phyloP scores from a whole-genome alignment of 2,113 vertebrate species.

The Pseudorhombus dupliciocellatus region DNA sequence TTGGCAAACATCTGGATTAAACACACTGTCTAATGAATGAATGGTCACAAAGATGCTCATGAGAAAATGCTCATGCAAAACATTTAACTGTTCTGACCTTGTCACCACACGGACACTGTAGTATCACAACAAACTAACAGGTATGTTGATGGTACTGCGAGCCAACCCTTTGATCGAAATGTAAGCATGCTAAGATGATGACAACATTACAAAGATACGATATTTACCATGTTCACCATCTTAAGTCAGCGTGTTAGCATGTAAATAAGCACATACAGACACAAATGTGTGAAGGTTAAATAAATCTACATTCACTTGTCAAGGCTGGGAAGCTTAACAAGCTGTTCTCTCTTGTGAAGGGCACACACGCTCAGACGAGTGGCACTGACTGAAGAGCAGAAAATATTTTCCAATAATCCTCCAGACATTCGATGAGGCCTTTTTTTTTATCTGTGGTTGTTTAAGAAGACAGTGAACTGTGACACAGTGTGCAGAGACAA shows the following conservation, averaged over 20 bases:
- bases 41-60: neutral
- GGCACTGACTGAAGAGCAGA: neutral
- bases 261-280: neutral
- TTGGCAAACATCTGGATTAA: neutral
- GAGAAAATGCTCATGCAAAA: neutral
- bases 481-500: constrained; percentile 12
- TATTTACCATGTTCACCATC: neutral
- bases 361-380: neutral
- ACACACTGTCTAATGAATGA: neutral
- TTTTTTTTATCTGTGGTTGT: constrained; percentile 1
- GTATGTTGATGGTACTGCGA: neutral
- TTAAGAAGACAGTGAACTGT: constrained; percentile 19
- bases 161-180: neutral
- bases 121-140: neutral
- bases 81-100: neutral
- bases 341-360: neutral
- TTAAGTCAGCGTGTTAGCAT: neutral
- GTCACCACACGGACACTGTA: neutral
- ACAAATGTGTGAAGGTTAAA: constrained; percentile 17
- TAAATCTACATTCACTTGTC: constrained; percentile 39
- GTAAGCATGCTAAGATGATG: neutral
- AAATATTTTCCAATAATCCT: neutral
- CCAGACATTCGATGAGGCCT: neutral
- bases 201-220: neutral
- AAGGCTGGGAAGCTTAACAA: constrained; percentile 8